Percentiles rank a stretch among this genome's conserved stretches.
Evolutionary conservation across 2,113 vertebrate species (phyloP).

Genomic region (Tautogolabrus adspersus): DNA sequence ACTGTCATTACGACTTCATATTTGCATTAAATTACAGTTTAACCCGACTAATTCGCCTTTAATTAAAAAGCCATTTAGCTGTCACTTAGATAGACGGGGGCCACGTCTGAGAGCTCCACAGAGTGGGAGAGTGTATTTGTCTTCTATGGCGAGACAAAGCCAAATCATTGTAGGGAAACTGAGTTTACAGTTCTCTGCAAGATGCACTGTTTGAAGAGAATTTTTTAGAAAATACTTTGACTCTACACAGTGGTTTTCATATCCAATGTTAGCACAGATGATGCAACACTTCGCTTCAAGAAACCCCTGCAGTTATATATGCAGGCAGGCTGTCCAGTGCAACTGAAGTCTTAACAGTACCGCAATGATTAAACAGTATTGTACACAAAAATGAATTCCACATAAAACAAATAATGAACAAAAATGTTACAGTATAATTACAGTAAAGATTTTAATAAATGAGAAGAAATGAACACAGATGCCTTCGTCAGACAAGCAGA

Average conservation of each 20-base stretch:
- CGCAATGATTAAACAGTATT: not conserved
- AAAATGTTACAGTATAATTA: not conserved
- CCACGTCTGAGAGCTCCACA: conserved; percentile 63
- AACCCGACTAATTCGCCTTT: conserved; percentile 93
- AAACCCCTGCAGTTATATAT: no score
- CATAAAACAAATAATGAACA: not conserved
- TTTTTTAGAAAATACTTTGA: conserved; percentile 4
- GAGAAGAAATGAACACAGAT: not conserved
- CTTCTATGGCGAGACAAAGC: conserved; percentile 50
- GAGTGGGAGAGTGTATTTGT: conserved; percentile 64
- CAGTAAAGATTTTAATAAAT: not conserved
- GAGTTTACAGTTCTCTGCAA: conserved; percentile 28
- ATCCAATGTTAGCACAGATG: not conserved
- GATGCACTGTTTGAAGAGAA: conserved; percentile 20
- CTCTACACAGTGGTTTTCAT: conserved; percentile 3
- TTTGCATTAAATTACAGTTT: conserved; percentile 98
- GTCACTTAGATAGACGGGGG: conserved; percentile 87
- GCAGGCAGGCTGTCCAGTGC: not conserved
- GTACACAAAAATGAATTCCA: not conserved
- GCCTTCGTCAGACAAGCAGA: not conserved
- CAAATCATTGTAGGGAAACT: conserved; percentile 32
- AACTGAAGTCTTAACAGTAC: not conserved
- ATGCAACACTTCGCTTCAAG: not conserved
- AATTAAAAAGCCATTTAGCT: conserved; percentile 97
- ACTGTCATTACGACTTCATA: conserved; percentile 94